Conservation (phyloP, 2,113 vertebrate species). For the Halichoerus grypus region DNA sequence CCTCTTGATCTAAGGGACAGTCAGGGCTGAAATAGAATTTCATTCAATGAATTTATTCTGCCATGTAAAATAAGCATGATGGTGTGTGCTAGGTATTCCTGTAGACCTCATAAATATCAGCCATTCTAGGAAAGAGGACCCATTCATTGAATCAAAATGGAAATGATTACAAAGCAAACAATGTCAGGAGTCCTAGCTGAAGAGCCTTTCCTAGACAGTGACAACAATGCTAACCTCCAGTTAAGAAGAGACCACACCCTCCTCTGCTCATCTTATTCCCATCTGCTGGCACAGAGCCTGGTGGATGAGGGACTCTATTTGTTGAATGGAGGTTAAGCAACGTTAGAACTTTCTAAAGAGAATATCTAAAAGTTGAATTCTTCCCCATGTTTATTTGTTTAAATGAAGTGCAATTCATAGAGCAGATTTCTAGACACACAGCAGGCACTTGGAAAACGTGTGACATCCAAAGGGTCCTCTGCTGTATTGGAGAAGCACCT, state of each 20-base stretch:
- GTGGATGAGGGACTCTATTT: neutral
- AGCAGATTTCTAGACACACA: neutral
- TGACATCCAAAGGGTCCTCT: neutral
- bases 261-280: neutral
- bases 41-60: neutral
- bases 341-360: neutral
- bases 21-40: too few relatives aligned
- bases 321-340: neutral
- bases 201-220: neutral
- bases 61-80: neutral
- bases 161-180: neutral
- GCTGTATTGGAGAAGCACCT: neutral
- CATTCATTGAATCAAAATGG: neutral
- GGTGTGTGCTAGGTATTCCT: neutral
- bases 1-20: neutral
- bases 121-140: neutral
- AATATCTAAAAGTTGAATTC: neutral
- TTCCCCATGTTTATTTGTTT: neutral
- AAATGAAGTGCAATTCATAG: neutral
- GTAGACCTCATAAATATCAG: neutral
- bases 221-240: accelerated
- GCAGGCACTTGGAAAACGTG: neutral
- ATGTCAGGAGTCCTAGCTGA: neutral
- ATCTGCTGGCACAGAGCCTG: neutral
- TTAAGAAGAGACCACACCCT: accelerated